Evolutionary conservation across 2,888 invertebrate genomes (phyloP).

Genomic region (Liposcelis brunnea): DNA sequence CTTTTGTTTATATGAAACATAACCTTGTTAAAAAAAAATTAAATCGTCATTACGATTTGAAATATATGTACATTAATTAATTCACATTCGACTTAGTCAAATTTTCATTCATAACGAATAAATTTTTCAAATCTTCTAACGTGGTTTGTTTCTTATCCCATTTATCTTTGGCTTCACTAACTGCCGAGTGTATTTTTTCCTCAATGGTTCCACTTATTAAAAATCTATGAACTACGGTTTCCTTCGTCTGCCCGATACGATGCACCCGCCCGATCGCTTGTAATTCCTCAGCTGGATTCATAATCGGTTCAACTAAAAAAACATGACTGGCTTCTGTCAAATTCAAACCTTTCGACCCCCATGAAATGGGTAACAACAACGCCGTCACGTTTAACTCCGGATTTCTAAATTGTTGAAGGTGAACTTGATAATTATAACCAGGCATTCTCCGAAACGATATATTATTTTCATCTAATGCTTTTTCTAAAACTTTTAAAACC

Average conservation of each 20-base stretch:
- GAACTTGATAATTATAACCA: slow-evolving; percentile 26
- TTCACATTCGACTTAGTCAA: background rate
- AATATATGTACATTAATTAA: no score
- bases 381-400: slow-evolving; percentile 30
- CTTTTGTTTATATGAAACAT: background rate
- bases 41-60: no score
- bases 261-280: slow-evolving; percentile 65
- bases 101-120: background rate
- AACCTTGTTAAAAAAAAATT: background rate
- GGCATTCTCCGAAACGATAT: slow-evolving; percentile 25
- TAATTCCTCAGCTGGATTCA: slow-evolving; percentile 52
- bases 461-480: slow-evolving; percentile 35
- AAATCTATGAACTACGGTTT: slow-evolving; percentile 54
- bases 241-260: slow-evolving; percentile 59
- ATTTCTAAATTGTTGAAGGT: slow-evolving; percentile 36
- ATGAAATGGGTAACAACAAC: slow-evolving; percentile 45
- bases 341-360: slow-evolving; percentile 63
- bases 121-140: slow-evolving; percentile 5
- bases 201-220: slow-evolving; percentile 50
- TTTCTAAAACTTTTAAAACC: slow-evolving; percentile 34
- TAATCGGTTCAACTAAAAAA: slow-evolving; percentile 52
- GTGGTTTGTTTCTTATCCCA: background rate
- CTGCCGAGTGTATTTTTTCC: slow-evolving; percentile 40
- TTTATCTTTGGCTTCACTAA: slow-evolving; percentile 15
- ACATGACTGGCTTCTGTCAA: slow-evolving; percentile 63